Evolutionary conservation across 2,888 invertebrate genomes (phyloP).

Genomic region (Agriopis marginaria): DNA sequence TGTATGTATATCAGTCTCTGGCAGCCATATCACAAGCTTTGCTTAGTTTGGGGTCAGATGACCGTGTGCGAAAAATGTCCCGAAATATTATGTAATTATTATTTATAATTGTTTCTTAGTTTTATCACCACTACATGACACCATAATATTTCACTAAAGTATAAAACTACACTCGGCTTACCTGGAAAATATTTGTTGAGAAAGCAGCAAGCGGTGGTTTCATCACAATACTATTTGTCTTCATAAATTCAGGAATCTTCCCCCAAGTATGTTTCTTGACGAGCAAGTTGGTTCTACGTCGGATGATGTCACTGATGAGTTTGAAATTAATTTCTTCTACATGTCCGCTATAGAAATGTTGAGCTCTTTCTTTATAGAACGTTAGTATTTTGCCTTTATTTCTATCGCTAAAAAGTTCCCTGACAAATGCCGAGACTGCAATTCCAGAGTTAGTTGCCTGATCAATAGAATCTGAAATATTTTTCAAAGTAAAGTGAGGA

Average conservation of each 20-base stretch:
- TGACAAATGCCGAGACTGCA: conserved; percentile 92
- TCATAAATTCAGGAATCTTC: conserved; percentile 91
- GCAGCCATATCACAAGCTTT: no score
- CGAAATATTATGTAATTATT: no score
- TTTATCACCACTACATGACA: no score
- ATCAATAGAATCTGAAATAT: conserved; percentile 93
- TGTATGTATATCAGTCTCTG: no score
- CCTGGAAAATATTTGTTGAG: conserved; percentile 93
- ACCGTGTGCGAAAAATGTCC: no score
- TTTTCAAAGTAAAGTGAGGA: conserved; percentile 94
- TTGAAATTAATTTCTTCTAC: conserved; percentile 95
- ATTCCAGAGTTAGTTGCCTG: conserved; percentile 89
- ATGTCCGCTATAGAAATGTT: conserved; percentile 94
- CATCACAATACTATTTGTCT: conserved; percentile 90
- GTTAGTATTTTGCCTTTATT: conserved; percentile 92
- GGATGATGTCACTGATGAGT: conserved; percentile 93
- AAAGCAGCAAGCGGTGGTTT: conserved; percentile 93
- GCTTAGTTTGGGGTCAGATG: no score
- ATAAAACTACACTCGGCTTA: conserved; percentile 58
- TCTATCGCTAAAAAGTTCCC: conserved; percentile 94
- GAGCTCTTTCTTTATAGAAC: conserved; percentile 95
- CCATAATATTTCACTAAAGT: no score
- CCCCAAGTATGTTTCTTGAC: conserved; percentile 93
- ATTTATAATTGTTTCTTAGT: no score
- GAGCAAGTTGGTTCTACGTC: conserved; percentile 92